phyloP scores from a whole-genome alignment of 2,113 vertebrate genomes.

The Sander lucioperca region DNA sequence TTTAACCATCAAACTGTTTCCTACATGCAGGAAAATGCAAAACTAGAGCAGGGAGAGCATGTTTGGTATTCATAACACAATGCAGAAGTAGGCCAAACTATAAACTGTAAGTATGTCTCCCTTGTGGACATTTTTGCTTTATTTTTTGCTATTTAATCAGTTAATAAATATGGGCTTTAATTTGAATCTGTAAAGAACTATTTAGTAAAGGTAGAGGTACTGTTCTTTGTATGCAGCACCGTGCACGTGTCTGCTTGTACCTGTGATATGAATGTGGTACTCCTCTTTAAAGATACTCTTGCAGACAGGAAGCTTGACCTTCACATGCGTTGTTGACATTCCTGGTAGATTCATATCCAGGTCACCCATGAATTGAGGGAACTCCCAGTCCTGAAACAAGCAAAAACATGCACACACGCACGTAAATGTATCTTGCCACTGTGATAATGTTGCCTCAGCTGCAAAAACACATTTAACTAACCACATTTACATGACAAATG shows the following conservation, averaged over 20 bases:
- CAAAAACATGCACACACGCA: slow-evolving; percentile 20
- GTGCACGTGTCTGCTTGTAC: slow-evolving; percentile 74
- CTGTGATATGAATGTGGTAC: slow-evolving; percentile 98
- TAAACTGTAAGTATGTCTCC: slow-evolving; percentile 24
- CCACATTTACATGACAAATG: slow-evolving; percentile 20
- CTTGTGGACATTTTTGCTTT: slow-evolving; percentile 13
- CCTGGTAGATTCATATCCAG: slow-evolving; percentile 97
- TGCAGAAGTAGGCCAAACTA: slow-evolving; percentile 56
- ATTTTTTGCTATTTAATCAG: slow-evolving; percentile 38
- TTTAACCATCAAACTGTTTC: slow-evolving; percentile 55
- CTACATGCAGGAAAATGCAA: slow-evolving; percentile 28
- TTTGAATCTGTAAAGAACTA: background rate
- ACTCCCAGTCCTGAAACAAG: slow-evolving; percentile 94
- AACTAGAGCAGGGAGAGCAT: slow-evolving; percentile 55
- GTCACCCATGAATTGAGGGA: slow-evolving; percentile 98
- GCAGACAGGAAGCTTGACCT: slow-evolving; percentile 94
- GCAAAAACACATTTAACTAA: slow-evolving; percentile 31
- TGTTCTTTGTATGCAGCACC: background rate
- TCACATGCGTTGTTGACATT: slow-evolving; percentile 93
- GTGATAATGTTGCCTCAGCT: background rate
- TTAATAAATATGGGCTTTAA: slow-evolving; percentile 9
- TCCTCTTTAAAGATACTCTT: slow-evolving; percentile 95
- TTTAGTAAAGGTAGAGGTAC: background rate
- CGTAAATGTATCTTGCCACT: background rate
- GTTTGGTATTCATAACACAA: slow-evolving; percentile 19